Evolutionary conservation across 2,113 vertebrate species (phyloP).

Genomic region (Mesocricetus auratus): DNA sequence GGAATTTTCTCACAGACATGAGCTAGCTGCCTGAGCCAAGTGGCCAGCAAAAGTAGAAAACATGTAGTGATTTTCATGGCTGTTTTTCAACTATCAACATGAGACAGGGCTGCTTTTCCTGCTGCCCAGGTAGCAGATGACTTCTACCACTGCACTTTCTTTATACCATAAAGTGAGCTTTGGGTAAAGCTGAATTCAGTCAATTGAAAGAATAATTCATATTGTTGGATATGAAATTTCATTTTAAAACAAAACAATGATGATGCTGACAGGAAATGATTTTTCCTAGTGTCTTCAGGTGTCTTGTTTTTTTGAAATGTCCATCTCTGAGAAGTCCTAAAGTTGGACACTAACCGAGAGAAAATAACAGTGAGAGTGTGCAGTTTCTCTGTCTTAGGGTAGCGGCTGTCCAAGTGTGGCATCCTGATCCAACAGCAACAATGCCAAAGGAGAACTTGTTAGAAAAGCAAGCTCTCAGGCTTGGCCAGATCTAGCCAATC

Average conservation of each 20-base stretch:
- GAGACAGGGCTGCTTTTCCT: neutral
- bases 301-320: conserved; percentile 12
- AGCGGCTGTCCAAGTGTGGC: neutral
- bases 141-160: too few species aligned
- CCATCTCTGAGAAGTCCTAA: conserved; percentile 6
- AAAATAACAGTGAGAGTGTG: neutral
- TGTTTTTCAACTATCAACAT: neutral
- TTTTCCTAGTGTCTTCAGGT: neutral
- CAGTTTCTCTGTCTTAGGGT: neutral
- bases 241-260: conserved; percentile 47
- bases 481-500: neutral
- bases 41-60: neutral
- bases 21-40: neutral
- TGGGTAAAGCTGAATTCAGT: neutral
- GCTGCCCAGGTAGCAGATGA: neutral
- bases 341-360: neutral
- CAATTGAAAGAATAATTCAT: neutral
- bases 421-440: neutral
- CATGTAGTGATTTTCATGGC: neutral
- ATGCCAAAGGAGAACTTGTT: neutral
- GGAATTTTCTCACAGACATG: neutral
- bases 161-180: neutral
- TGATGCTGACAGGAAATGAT: neutral
- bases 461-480: neutral
- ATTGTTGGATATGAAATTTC: neutral